These are phyloP conservation scores for Aphidoletes aphidimyza DNA, from an alignment of 2,888 invertebrate genomes.

Conservation along the genomic window DNA sequence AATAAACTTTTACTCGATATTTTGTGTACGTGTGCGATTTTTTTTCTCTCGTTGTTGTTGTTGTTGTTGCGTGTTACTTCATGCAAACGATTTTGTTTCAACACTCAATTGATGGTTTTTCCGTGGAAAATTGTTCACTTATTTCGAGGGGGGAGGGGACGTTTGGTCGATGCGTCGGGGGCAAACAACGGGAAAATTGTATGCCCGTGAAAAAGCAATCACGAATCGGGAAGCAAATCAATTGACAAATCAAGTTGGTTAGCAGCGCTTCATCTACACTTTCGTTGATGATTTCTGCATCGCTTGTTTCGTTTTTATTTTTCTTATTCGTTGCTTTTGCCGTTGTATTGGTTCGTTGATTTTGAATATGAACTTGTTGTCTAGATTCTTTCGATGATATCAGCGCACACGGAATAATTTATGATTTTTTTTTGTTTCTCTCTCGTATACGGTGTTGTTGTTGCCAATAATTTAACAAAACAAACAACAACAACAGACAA, in stretches of 20 bases:
- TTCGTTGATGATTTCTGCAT: background rate
- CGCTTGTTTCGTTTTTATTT: background rate
- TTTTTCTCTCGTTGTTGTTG: background rate
- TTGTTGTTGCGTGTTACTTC: background rate
- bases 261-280: constrained; percentile 4
- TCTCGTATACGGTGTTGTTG: too few relatives aligned
- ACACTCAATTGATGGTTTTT: background rate
- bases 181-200: too few relatives aligned
- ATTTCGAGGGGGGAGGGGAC: too few relatives aligned
- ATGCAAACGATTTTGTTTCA: too few relatives aligned
- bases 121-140: background rate
- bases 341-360: too few relatives aligned
- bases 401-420: background rate
- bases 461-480: too few relatives aligned
- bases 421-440: background rate
- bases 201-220: too few relatives aligned
- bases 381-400: background rate
- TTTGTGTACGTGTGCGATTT: background rate
- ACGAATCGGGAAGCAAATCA: too few relatives aligned
- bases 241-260: background rate
- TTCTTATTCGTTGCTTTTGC: background rate
- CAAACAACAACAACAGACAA: background rate
- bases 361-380: background rate
- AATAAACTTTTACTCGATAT: background rate
- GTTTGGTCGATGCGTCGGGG: background rate